Evolutionary conservation across 2,113 vertebrate species (phyloP).

Genomic region (Eurystomus gularis): DNA sequence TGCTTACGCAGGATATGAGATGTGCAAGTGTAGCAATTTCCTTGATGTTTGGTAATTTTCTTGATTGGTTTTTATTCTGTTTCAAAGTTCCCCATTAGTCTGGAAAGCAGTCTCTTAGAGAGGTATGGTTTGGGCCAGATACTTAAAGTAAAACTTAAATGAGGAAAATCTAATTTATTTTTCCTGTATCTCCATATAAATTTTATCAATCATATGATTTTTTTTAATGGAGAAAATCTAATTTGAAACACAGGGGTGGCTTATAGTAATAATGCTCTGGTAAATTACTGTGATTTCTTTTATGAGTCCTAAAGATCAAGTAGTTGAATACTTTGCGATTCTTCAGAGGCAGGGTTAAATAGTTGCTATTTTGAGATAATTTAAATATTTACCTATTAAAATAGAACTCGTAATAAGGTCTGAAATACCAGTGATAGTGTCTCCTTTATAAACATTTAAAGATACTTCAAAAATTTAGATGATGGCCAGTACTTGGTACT

Average conservation of each 20-base stretch:
- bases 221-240: not conserved
- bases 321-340: not conserved
- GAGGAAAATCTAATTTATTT: not conserved
- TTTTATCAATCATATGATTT: not conserved
- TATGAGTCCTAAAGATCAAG: not conserved
- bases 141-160: slow-evolving; percentile 36
- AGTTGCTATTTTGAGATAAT: not conserved
- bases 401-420: not conserved
- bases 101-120: not conserved
- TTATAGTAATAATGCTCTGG: not conserved
- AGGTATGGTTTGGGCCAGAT: slow-evolving; percentile 71
- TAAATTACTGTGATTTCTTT: not conserved
- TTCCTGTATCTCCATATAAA: not conserved
- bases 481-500: not conserved
- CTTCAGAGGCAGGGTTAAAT: not conserved
- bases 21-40: not conserved
- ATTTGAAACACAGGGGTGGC: not conserved
- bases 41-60: not conserved
- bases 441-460: not conserved
- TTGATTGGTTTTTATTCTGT: not conserved
- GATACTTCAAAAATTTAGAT: not conserved
- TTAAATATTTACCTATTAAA: not conserved
- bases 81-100: not conserved
- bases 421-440: not conserved
- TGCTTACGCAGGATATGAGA: not conserved